phyloP scores from a whole-genome alignment of 2,113 vertebrate species.

The Takifugu flavidus region DNA sequence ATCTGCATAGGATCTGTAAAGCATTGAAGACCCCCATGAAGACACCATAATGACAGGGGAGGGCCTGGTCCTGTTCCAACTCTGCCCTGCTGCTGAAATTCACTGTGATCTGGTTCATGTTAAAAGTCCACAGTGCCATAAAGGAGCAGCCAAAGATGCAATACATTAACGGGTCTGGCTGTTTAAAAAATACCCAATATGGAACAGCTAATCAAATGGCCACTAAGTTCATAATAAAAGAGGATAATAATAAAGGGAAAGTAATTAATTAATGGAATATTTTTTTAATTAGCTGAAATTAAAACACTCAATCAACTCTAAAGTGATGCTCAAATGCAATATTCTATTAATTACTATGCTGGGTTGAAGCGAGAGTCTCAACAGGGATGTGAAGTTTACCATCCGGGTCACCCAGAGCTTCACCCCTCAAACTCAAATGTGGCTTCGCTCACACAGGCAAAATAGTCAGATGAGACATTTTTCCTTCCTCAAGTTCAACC shows the following conservation, averaged over 20 bases:
- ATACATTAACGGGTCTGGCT: conserved; percentile 42
- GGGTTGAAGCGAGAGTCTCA: too few relatives aligned
- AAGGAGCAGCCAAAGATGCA: conserved; percentile 44
- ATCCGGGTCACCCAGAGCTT: too few relatives aligned
- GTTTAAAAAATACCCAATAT: too few relatives aligned
- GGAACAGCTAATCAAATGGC: too few relatives aligned
- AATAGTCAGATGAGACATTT: conserved; percentile 44
- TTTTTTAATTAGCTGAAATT: too few relatives aligned
- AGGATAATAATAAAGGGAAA: neutral
- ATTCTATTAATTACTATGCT: too few relatives aligned
- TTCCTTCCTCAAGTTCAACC: conserved; percentile 45
- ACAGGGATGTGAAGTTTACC: too few relatives aligned
- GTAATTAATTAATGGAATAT: neutral
- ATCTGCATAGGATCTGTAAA: too few relatives aligned
- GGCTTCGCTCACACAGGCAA: conserved; percentile 29
- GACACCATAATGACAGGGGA: conserved; percentile 28
- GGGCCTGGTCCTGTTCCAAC: conserved; percentile 58
- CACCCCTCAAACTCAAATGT: neutral
- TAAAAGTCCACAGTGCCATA: conserved; percentile 47
- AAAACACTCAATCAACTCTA: too few relatives aligned
- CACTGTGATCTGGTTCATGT: conserved; percentile 73
- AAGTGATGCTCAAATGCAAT: too few relatives aligned
- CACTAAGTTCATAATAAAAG: neutral
- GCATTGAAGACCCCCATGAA: too few relatives aligned
- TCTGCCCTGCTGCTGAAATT: conserved; percentile 66